Evolutionary conservation across 2,888 invertebrate species (phyloP), one percentile per base, ranked within the genome.

Genomic region (Papilio gigon): DNA sequence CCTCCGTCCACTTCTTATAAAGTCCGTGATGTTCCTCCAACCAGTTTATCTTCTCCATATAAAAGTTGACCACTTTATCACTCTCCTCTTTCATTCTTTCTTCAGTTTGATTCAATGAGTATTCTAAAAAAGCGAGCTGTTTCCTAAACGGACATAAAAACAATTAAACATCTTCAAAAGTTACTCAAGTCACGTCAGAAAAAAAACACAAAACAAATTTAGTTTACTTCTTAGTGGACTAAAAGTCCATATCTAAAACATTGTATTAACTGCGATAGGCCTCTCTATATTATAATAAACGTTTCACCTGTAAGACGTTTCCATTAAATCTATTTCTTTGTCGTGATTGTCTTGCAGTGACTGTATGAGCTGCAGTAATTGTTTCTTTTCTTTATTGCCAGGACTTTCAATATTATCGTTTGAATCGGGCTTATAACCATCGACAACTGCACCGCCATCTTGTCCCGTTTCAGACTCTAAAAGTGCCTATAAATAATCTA

Each of bases 321-420:
- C 94, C 89, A 94, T 89, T 42, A 94, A 80, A 80, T 94, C 94
- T 44, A 93, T 89, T 81, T 94, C 94, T 73, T 94, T 94, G 50
- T 93, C 90, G 68, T 94, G 94, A 73, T 94, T 91, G 73, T 93
- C 93, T 76, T 93, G 93, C 37, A 94, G 78, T 0, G 92, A 90
- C 42, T 87, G 86, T 1, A 94, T 88, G 12, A 94, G 77, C 73
- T 92, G 91, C n/a, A 92, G 70, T 33, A 92, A 80, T 72, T 88
- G 92, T 68, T 83, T 90, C 80, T 80, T 88, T 75, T 84, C 90
- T 68, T 82, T 89, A 5, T 71, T 67, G 40, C 87, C 81, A 0
- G 89, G 87, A 63, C 78, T 82, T 33, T 88, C 87, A 68, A 74
- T 81, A 4, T 73, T 73, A 65, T 85, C 84, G 1, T 68, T 71